phyloP scores from a whole-genome alignment of 30 jellyfish, hydroid and myxozoan species.

The Morbakka virulenta region DNA sequence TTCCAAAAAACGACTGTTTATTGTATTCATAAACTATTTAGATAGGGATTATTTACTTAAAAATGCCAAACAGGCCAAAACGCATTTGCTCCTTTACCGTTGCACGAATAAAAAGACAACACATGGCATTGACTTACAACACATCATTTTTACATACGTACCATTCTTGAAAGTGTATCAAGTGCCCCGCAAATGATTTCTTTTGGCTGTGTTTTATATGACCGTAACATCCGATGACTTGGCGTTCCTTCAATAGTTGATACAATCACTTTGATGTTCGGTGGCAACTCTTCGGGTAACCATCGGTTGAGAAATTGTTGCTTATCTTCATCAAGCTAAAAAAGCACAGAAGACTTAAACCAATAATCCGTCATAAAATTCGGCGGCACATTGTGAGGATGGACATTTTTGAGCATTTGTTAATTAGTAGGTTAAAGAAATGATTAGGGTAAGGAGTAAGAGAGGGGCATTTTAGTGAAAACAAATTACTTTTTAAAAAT shows the following conservation, averaged over 20 bases:
- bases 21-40: too few relatives aligned
- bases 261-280: constrained; percentile 84
- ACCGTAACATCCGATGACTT: constrained; percentile 87
- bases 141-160: too few relatives aligned
- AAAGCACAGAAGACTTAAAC: neutral
- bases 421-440: neutral
- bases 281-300: constrained; percentile 92
- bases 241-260: constrained; percentile 97
- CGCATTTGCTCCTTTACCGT: too few relatives aligned
- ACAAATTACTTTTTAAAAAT: too few relatives aligned
- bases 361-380: too few relatives aligned
- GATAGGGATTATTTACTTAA: too few relatives aligned
- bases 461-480: too few relatives aligned
- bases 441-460: neutral
- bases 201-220: constrained; percentile 78
- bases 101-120: too few relatives aligned
- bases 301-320: constrained; percentile 88
- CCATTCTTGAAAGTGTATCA: constrained; percentile 72
- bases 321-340: constrained; percentile 95
- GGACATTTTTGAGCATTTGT: neutral
- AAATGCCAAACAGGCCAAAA: too few relatives aligned
- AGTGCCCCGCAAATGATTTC: constrained; percentile 97
- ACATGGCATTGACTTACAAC: too few relatives aligned
- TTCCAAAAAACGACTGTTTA: too few relatives aligned
- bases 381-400: too few relatives aligned